Base-by-base conservation (phyloP, 2,113 vertebrate genomes). In the Axis porcinus region DNA sequence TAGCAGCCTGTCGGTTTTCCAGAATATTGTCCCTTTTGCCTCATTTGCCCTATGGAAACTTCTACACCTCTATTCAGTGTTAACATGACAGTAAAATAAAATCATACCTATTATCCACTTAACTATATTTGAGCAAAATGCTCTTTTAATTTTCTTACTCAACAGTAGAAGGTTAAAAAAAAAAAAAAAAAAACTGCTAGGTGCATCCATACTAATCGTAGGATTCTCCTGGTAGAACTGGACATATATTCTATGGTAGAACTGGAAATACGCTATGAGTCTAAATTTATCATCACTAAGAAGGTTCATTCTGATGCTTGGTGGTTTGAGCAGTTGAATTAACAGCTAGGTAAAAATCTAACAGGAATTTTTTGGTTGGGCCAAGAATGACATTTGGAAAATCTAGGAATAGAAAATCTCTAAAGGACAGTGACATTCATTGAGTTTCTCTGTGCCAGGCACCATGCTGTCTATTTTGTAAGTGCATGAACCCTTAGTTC, bases 111-210 rank as follows among this genome's bases (percentile, higher is more conserved):
- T 82, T 97, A 30, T 64, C 30, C 30, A 94, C 28, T 83, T 16
- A 91, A 45, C 47, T 30, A 6, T 60, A 64, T 28, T 82, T 91
- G 13, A 52, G 45, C 23, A 92, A 96, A 94, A 52, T 81, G 27
- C 25, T 92, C 16, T 62, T 92, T 89, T 67, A 96, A 58, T 81
- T 91, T 95, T 95, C 30, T 83, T 92, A 62, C 54, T 95, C 89
- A 64, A 84, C 57, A 83, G 14, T 96, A 82, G 57, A 93, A 92
- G 58, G 17, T 87, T 58, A 54, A 89, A 40, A 15, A 67, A 40
- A 40, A 86, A 40, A 86, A 55, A 83, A 78, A 54, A 15, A 91
- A 57, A 92, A 58, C 70, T 82, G 7, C 64, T 36, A 64, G 89
- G 70, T 86, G 9, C 1, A 57, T 88, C 33, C 11, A 43, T 92